A percentile compares a stretch with the other conserved stretches of the same genome.
Conservation (phyloP, 2,888 invertebrate genomes). For the Salticus scenicus region DNA sequence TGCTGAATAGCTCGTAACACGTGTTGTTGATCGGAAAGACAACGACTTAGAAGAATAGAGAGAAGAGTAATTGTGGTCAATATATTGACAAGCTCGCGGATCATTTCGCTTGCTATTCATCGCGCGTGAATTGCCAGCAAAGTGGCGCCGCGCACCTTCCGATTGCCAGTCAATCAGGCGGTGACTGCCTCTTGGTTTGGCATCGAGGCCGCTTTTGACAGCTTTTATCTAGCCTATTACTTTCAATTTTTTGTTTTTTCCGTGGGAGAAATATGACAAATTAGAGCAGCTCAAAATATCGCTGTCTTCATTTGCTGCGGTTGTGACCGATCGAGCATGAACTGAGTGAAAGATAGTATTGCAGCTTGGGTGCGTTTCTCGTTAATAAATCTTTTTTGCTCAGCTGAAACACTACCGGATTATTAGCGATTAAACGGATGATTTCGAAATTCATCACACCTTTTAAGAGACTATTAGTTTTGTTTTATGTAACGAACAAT, state of each 20-base stretch:
- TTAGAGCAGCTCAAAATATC: conserved; percentile 57
- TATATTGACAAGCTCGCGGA: conserved; percentile 64
- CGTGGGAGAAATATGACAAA: conserved; percentile 61
- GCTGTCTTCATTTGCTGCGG: conserved; percentile 62
- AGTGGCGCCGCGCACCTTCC: conserved; percentile 61
- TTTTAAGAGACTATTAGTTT: neutral
- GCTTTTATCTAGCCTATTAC: conserved; percentile 65
- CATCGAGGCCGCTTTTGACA: conserved; percentile 52
- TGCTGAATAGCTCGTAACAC: conserved; percentile 61
- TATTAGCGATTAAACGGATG: conserved; percentile 14
- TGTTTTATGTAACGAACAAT: too few relatives aligned
- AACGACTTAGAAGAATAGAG: conserved; percentile 56
- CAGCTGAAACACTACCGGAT: conserved; percentile 28
- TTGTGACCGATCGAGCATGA: conserved; percentile 62
- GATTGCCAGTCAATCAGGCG: conserved; percentile 63
- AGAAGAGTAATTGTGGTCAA: conserved; percentile 64
- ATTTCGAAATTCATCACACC: neutral
- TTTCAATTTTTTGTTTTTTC: conserved; percentile 36
- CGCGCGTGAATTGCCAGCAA: conserved; percentile 48
- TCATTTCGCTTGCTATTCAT: conserved; percentile 62
- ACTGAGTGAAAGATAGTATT: conserved; percentile 54
- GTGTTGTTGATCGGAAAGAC: conserved; percentile 64
- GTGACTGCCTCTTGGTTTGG: conserved; percentile 58
- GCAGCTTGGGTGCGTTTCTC: neutral
- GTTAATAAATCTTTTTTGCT: conserved; percentile 47